These are phyloP conservation scores for Oxyruncus cristatus DNA, from an alignment of 2,113 vertebrate species.

Conservation along the genomic window DNA sequence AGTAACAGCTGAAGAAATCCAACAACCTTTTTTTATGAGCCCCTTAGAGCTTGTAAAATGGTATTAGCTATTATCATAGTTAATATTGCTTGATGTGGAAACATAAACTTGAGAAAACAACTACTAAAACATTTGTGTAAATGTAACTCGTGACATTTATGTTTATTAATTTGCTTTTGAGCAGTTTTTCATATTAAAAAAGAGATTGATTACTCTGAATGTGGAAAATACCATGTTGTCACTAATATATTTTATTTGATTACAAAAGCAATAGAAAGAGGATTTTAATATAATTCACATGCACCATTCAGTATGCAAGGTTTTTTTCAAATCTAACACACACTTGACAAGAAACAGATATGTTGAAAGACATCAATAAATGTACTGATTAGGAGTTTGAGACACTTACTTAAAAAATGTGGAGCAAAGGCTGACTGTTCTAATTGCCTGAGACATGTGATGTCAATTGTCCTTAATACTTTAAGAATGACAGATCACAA, in stretches of 20 bases:
- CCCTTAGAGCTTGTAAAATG: constrained; percentile 15
- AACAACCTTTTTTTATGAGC: background rate
- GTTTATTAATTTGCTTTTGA: constrained; percentile 52
- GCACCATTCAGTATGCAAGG: constrained; percentile 33
- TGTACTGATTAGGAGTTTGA: constrained; percentile 72
- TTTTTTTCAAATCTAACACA: constrained; percentile 26
- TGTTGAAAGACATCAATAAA: constrained; percentile 75
- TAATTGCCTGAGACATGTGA: constrained; percentile 92
- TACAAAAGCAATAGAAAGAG: constrained; percentile 36
- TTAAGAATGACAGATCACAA: constrained; percentile 88
- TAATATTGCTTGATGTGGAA: constrained; percentile 51
- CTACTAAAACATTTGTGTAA: constrained; percentile 52
- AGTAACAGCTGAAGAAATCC: constrained; percentile 45
- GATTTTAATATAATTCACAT: constrained; percentile 43
- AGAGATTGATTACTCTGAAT: constrained; percentile 43
- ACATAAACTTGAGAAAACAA: constrained; percentile 49
- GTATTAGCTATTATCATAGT: constrained; percentile 40
- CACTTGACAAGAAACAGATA: constrained; percentile 66
- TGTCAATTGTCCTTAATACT: constrained; percentile 92
- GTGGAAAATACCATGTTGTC: constrained; percentile 48
- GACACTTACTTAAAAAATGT: constrained; percentile 71
- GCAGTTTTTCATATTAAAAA: constrained; percentile 17
- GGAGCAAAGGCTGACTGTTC: constrained; percentile 80
- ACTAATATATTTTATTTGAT: constrained; percentile 58
- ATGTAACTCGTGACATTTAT: constrained; percentile 43